Base-by-base conservation (phyloP, 2,113 vertebrate species). In the Nestor notabilis region DNA sequence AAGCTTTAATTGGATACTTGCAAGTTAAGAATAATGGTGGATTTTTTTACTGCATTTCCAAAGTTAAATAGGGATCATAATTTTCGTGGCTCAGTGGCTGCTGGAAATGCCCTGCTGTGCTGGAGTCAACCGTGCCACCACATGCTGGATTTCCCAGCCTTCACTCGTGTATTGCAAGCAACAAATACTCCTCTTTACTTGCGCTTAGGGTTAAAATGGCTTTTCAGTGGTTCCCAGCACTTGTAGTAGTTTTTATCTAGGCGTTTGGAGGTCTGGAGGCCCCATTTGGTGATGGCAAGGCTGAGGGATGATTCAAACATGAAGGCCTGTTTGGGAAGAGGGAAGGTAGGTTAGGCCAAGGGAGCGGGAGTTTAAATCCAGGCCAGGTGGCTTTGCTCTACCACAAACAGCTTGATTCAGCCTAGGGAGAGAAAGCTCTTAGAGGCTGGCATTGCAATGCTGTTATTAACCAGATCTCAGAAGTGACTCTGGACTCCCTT, bases 241-340 rank as follows among this genome's bases (percentile, higher is more conserved):
- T 98, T 98, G 97, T 99, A 98, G 97, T 99, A 99, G 96, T 89
- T 99, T 96, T 99, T 99, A 94, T 99, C 99, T 60, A 99, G 97
- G 89, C 97, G 94, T 15, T 97, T 98, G 89, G 98, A 99, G 9
- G 98, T 98, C 91, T 99, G 98, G 50, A 99, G 98, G 29, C 99
- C 99, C 99, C 99, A 99, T 39, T 98, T 99, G 55, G 99, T 99
- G 91, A 99, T 98, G 0, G 99, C 99, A 97, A 99, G 98, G 66
- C 98, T 99, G 94, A 99, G 98, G 75, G 99, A 99, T 0, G 99
- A 99, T 96, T 99, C 99, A 4, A 99, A 99, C 99, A 99, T 99
- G 97, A 99, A 99, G 49, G 99, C 98, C 99, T 99, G 89, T 68
- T 68, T 76, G 91, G 87, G 66, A 95, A 97, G 29, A 96, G 21